phyloP scores from a whole-genome alignment of 2,113 vertebrate genomes.

The Semnopithecus entellus region DNA sequence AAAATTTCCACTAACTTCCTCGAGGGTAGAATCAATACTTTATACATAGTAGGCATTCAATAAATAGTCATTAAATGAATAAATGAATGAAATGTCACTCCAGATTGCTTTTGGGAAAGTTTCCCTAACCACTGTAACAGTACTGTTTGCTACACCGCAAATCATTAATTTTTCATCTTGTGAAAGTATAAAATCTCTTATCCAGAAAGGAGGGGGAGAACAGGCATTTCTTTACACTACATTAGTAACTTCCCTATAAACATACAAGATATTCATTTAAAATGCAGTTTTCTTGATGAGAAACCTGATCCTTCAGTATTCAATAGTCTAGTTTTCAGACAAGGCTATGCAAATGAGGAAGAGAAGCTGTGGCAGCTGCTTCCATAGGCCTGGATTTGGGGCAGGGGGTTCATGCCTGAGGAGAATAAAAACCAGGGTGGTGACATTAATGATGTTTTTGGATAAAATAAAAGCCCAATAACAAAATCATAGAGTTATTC shows the following conservation, averaged over 20 bases:
- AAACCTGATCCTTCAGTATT: constrained; percentile 43
- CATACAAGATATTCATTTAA: constrained; percentile 62
- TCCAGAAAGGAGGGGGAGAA: constrained; percentile 24
- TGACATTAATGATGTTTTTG: constrained; percentile 33
- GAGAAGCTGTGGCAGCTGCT: constrained; percentile 20
- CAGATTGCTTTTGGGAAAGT: constrained; percentile 54
- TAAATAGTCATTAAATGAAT: constrained; percentile 63
- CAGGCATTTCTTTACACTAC: constrained; percentile 58
- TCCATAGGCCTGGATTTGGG: constrained; percentile 17
- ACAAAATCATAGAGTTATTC: neutral
- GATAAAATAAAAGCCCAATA: constrained; percentile 29
- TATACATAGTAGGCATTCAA: constrained; percentile 51
- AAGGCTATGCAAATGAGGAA: constrained; percentile 59
- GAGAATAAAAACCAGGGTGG: constrained; percentile 29
- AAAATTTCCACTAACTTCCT: constrained; percentile 45
- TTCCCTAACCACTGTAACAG: constrained; percentile 39
- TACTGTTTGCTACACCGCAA: constrained; percentile 31
- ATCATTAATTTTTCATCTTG: constrained; percentile 65
- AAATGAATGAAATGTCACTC: constrained; percentile 52
- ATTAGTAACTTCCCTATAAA: constrained; percentile 71
- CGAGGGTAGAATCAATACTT: constrained; percentile 44
- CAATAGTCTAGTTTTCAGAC: constrained; percentile 26
- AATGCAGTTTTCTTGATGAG: constrained; percentile 65
- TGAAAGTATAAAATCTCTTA: constrained; percentile 61
- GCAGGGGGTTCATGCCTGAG: neutral